Evolutionary conservation across 2,888 invertebrate genomes (phyloP), one percentile per base, ranked within the genome.

Genomic region (Artemia sinica): DNA sequence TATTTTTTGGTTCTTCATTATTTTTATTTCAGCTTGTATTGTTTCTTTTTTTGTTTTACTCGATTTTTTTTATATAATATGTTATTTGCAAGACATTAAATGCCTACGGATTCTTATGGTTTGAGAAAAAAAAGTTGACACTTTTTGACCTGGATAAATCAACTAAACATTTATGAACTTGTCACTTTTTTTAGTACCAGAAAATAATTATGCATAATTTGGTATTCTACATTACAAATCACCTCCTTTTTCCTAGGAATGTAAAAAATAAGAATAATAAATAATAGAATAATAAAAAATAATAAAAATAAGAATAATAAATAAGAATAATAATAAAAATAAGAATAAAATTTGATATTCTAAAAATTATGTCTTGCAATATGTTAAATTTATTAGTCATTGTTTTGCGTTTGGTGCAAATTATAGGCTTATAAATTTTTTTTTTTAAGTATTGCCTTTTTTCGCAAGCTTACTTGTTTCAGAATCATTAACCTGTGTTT

Each of bases 1-100:
- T 58, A 70, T 69, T 71, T 73, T 67, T 72, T 72, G 68, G 72
- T 71, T 71, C 70, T 70, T 71, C 71, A 70, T 70, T 72, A 67
- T 70, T 71, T 72, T 71, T 68, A 69, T 66, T 69, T 65, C 67
- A 65, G 67, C 50, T 71, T 68, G 49, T 65, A 69, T 68, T 69
- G 50, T 58, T 70, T 58, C 69, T 28, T 12, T 69, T 71, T 69
- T 69, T 69, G 65, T 68, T 50, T 66, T 66, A 18, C 1, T 18
- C 1, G 18, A 18, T 68, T 66, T 66, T 65, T 69, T 70, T 67
- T 51, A 41, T 41, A 41, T 41, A 41, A 41, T 41, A 41, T 41
- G 41, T 2, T 41, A 41, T 41, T 41, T 41, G 41, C 41, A 41
- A 52, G 66, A 63, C 66, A 49, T 67, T 49, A 66, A 28, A n/a